Conservation (phyloP, 2,888 invertebrate genomes). For the Lycia hirtaria region DNA sequence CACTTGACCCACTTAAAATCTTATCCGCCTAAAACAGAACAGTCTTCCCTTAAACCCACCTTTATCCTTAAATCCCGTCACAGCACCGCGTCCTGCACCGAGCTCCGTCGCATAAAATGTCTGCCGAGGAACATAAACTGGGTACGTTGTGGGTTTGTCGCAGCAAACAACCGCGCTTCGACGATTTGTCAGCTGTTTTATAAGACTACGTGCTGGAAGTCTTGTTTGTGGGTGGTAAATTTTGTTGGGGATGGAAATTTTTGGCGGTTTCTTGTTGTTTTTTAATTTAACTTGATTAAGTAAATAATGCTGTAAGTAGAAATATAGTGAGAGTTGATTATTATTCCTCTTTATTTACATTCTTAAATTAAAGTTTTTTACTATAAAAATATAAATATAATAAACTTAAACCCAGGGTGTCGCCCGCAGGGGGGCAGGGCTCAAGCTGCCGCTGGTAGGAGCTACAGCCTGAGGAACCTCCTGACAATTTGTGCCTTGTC, state of each 20-base stretch:
- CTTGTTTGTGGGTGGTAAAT: constrained; percentile 7
- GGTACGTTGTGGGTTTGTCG: constrained; percentile 29
- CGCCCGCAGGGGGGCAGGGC: no score
- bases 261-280: not conserved
- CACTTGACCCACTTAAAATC: constrained; percentile 5
- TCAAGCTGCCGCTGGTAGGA: no score
- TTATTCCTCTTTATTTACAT: no score
- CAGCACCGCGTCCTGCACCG: constrained; percentile 19
- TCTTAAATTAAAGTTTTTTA: no score
- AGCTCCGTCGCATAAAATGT: constrained; percentile 36
- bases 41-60: not conserved
- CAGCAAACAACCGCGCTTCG: constrained; percentile 24
- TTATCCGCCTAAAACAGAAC: not conserved
- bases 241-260: not conserved
- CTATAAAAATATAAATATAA: no score
- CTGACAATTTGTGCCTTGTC: no score
- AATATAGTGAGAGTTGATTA: no score
- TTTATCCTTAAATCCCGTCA: constrained; percentile 18
- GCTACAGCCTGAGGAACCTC: no score
- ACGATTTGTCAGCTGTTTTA: constrained; percentile 30
- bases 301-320: no score
- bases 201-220: constrained; percentile 25
- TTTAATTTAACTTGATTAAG: not conserved
- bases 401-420: no score
- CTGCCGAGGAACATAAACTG: constrained; percentile 33